These are phyloP conservation scores for Typhlichthys eigenmanni DNA, from an alignment of 2,797 vertebrate species.

Conservation along the genomic window DNA sequence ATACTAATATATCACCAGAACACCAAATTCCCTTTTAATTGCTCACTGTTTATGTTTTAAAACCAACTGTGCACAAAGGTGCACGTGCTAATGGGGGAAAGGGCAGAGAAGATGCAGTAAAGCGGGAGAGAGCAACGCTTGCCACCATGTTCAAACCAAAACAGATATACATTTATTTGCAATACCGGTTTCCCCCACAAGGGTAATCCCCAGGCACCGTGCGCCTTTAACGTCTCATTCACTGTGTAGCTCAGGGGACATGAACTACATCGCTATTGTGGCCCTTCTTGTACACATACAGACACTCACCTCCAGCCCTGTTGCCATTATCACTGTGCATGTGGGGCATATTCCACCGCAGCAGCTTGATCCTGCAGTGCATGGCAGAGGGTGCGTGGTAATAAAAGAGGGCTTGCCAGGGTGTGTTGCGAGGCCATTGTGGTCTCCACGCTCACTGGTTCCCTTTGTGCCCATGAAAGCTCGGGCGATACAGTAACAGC, in stretches of 20 bases:
- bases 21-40: too few relatives aligned
- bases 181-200: too few relatives aligned
- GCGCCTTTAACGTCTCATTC: constrained; percentile 34
- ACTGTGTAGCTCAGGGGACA: constrained; percentile 30
- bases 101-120: too few relatives aligned
- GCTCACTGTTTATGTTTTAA: too few relatives aligned
- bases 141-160: too few relatives aligned
- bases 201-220: constrained; percentile 5
- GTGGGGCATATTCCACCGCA: constrained; percentile 36
- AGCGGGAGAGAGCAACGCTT: too few relatives aligned
- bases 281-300: constrained; percentile 36
- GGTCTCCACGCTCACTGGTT: constrained; percentile 72
- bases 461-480: constrained; percentile 76
- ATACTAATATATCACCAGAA: too few relatives aligned
- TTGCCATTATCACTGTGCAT: constrained; percentile 45
- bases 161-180: too few relatives aligned
- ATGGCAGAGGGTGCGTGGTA: constrained; percentile 70
- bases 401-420: constrained; percentile 72
- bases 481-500: constrained; percentile 73
- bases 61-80: too few relatives aligned
- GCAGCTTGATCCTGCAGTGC: constrained; percentile 59
- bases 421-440: constrained; percentile 62
- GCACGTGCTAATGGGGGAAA: too few relatives aligned
- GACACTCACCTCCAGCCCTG: constrained; percentile 45
- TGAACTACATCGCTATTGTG: constrained; percentile 55